Evolutionary conservation across 2,888 invertebrate genomes (phyloP), one percentile per base, ranked within the genome.

Genomic region (Lycocerus yunnanus): DNA sequence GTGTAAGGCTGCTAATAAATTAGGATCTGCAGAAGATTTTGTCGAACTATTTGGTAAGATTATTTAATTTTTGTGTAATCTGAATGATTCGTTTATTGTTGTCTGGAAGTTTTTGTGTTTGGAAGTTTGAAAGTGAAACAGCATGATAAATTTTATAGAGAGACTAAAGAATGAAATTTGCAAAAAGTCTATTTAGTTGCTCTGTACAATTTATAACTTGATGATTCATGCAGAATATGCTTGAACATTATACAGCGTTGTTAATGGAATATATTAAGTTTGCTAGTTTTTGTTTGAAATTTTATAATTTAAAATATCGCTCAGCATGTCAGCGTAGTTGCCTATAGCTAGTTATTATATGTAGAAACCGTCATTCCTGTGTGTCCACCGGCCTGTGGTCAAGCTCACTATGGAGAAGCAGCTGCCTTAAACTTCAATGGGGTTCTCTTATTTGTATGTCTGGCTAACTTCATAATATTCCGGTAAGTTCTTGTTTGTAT

Each of bases 371-470:
- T 95, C 83, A 94, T 96, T 81, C 96, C 97, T 81, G 95, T 97
- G 82, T 97, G 97, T 85, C 97, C 97, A 82, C 97, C 97, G 78
- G 97, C 97, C 83, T 97, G 97, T 87, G 94, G 93, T 9, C 92
- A 92, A 83, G 89, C 91, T 71, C 93, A 91, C 83, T 91, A 89
- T 78, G 90, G 89, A 80, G 90, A 88, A 76, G 91, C 90, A 21
- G 86, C 89, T 59, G 85, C 89, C 27, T 78, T 89, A 75, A 87
- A 92, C 82, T 80, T 87, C 77, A 87, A 87, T 84, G 87, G 90
- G 75, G 88, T 90, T 77, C 88, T 90, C 78, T 82, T 91, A 78
- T 82, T 89, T 75, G 85, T 90, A 82, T 86, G 90, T 72, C 79
- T 90, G 65, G 77, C 89, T 76, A 84, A 89, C 77, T 83, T 88